Evolutionary conservation across 2,888 invertebrate species (phyloP).

Genomic region (Tubulanus polymorphus): DNA sequence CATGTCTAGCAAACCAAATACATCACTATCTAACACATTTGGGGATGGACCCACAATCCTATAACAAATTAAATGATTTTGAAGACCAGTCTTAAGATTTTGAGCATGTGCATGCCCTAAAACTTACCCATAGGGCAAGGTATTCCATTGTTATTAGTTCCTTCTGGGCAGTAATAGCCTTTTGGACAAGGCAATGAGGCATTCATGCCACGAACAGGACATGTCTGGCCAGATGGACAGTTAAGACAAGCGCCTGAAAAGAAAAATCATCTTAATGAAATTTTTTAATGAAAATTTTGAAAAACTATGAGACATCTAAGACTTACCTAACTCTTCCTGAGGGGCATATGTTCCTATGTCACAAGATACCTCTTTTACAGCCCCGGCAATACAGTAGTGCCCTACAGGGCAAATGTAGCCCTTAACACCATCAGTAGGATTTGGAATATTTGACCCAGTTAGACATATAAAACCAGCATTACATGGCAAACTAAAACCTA

Average conservation of each 20-base stretch:
- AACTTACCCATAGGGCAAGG: conserved; percentile 42
- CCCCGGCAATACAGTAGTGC: conserved; percentile 42
- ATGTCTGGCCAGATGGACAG: conserved; percentile 42
- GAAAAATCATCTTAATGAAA: not conserved
- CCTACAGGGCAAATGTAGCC: conserved; percentile 48
- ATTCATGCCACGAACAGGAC: conserved; percentile 44
- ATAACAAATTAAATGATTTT: not conserved
- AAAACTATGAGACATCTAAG: not conserved
- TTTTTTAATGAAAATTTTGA: not conserved
- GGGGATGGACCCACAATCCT: too few species aligned
- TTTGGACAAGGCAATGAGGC: conserved; percentile 37
- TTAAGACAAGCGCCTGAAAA: conserved; percentile 28
- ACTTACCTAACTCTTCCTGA: conserved; percentile 26
- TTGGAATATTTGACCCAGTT: conserved; percentile 35
- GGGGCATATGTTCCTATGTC: conserved; percentile 35
- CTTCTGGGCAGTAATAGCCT: conserved; percentile 44
- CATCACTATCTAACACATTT: not conserved
- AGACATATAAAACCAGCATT: conserved; percentile 44
- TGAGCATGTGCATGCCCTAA: not conserved
- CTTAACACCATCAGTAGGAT: conserved; percentile 35
- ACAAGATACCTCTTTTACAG: conserved; percentile 33
- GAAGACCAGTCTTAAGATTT: not conserved
- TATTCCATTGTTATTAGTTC: conserved; percentile 37
- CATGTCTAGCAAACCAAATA: too few species aligned
- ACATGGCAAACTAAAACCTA: conserved; percentile 39